Percentiles rank a stretch among this genome's conserved stretches.
Conservation (phyloP, 2,888 invertebrate genomes). For the Brachyptera putata region DNA sequence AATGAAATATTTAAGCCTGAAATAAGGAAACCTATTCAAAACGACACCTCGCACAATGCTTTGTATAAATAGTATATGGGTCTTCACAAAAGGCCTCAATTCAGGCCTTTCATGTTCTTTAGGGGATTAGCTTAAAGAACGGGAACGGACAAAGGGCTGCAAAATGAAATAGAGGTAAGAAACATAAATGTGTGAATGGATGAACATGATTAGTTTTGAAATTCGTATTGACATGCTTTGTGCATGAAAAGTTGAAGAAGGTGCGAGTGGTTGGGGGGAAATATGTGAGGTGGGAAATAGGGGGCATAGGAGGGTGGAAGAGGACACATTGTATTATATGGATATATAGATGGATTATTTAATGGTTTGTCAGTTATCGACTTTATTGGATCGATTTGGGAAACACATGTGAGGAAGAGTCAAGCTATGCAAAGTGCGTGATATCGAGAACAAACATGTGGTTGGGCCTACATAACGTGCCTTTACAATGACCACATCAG, state of each 20-base stretch:
- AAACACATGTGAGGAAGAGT: too few species aligned
- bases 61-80: slow-evolving; percentile 33
- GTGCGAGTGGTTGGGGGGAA: not conserved
- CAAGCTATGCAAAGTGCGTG: too few species aligned
- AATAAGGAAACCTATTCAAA: slow-evolving; percentile 34
- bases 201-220: slow-evolving; percentile 34
- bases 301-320: not conserved
- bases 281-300: not conserved
- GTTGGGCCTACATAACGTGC: too few species aligned
- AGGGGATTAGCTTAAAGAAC: slow-evolving; percentile 31
- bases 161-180: slow-evolving; percentile 33
- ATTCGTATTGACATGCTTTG: slow-evolving; percentile 29
- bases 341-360: slow-evolving; percentile 18
- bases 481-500: too few species aligned
- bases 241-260: slow-evolving; percentile 8
- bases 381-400: slow-evolving; percentile 9
- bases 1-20: slow-evolving; percentile 35
- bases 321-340: not conserved
- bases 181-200: slow-evolving; percentile 32
- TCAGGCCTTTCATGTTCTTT: slow-evolving; percentile 28
- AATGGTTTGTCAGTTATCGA: not conserved
- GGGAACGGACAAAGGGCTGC: slow-evolving; percentile 29
- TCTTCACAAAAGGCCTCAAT: slow-evolving; percentile 28
- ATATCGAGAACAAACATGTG: too few species aligned
- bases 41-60: slow-evolving; percentile 32